These are phyloP conservation scores for Scylla paramamosain DNA, from an alignment of 1,140 invertebrate species.

Conservation along the genomic window DNA sequence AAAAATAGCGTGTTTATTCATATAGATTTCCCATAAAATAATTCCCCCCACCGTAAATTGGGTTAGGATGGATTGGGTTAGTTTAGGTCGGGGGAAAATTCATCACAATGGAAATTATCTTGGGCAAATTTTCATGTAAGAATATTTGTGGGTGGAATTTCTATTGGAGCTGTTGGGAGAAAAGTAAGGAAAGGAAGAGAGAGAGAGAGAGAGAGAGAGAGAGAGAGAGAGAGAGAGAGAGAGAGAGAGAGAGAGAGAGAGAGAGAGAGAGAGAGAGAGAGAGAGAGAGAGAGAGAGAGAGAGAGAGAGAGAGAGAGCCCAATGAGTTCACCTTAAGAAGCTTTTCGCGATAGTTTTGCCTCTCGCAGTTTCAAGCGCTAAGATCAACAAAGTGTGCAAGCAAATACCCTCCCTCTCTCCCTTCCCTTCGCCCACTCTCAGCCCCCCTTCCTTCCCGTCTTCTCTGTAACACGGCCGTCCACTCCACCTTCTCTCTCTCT, in stretches of 20 bases:
- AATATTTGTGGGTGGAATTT: too few species aligned
- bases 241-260: conserved; percentile 38
- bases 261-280: neutral
- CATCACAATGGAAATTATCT: too few species aligned
- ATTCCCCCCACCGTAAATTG: too few species aligned
- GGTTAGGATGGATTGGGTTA: too few species aligned
- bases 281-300: neutral
- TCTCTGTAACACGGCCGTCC: neutral
- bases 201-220: conserved; percentile 27
- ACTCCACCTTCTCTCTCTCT: neutral
- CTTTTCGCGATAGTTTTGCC: neutral
- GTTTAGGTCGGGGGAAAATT: too few species aligned
- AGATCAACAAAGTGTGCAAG: neutral
- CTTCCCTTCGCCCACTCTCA: neutral
- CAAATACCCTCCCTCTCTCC: neutral
- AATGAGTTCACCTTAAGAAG: too few species aligned
- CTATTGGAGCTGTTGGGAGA: too few species aligned
- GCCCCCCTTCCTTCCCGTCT: neutral
- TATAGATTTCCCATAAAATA: too few species aligned
- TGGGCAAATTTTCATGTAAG: too few species aligned
- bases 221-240: conserved; percentile 60
- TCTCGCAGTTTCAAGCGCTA: neutral
- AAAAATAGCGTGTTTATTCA: too few species aligned
- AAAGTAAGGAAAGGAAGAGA: neutral
- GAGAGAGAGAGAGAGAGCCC: neutral